Base-by-base conservation (phyloP, 1,140 invertebrate species). In the Drosophila ercepeae region DNA sequence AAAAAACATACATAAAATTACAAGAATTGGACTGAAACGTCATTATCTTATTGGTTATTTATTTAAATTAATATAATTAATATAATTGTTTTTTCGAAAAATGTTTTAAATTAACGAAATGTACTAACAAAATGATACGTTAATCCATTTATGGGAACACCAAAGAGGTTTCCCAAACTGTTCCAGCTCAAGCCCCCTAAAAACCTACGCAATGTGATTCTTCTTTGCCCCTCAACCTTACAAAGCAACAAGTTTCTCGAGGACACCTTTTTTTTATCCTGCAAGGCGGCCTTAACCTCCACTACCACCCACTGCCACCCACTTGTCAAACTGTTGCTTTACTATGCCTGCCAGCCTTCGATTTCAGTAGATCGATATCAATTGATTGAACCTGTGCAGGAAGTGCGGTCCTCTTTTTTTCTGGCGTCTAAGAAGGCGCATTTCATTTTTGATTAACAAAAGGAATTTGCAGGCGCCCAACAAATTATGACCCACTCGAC, bases 401-500 rank as follows among this genome's bases (percentile, higher is more conserved):
- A 13, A 46, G 48, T 52, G 41, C 3, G 21, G n/a, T 13, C 13
- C 54, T 46, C 54, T 58, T 53, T 42, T 29, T 11, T 69, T 50
- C 50, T 18, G 39, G 14, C 39, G 14, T 6, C 11, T 11, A 11
- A 32, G 36, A 7, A 16, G 36, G 14, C 32, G 61, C 54, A 69
- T 54, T 36, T 65, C 34, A 53, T 55, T 32, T 65, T 68, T 64
- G 64, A 67, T 67, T 68, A 67, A 67, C 60, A 53, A 71, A 54
- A 54, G 52, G 52, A 59, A 54, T 50, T 52, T 51, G 32, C 55
- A 46, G 9, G 60, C 36, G 59, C 49, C 77, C 42, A 65, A 75
- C 64, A 78, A 75, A 61, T 88, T 82, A 75, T 86, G 64, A 58
- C 25, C 82, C 64, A 82, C 53, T 88, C 61, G 69, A 55, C 69